Base-by-base conservation (phyloP, 2,113 vertebrate species). In the Chaetodon auriga region DNA sequence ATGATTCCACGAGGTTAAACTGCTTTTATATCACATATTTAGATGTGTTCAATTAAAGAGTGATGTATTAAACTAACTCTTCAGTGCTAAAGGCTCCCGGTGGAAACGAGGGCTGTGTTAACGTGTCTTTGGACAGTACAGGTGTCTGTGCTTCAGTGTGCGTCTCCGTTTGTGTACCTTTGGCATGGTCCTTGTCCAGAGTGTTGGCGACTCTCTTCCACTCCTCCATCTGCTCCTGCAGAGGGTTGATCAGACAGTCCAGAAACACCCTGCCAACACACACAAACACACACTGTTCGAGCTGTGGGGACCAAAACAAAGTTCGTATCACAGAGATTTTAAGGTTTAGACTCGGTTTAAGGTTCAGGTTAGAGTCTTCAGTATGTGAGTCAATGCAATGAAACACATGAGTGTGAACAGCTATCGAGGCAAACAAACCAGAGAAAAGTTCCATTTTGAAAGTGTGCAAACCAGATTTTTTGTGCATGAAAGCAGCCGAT, bases 191-290 rank as follows among this genome's bases (percentile, higher is more conserved):
- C 86, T 99, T 99, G 91, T 99, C 97, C 84, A 99, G 92, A 62
- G 96, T 96, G 91, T 96, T 97, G 83, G 96, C 96, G 0, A 96
- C 95, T 92, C 96, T 97, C 92, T 98, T 99, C 98, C 98, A 99
- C 91, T 99, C 97, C 90, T 99, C 97, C 60, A 98, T 97, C 94
- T 97, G 96, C 87, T 99, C 98, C 95, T 99, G 98, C 62, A 99
- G 94, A 8, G 98, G 98, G 92, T 96, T 98, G 83, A 99, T 97
- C 82, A 99, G 96, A 88, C 97, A 98, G 92, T 98, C 97, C 94
- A 98, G 94, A 84, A 99, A 96, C 12, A 97, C 96, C 0, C 98
- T 99, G 82, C 18, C 60, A 41, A 74, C 69, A 69, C 66, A 78
- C 68, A 70, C 49, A 63, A 38, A 68, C 60, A 71, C 70, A 78